Evolutionary conservation across 2,797 vertebrate genomes (phyloP).

Genomic region (Zalophus californianus): DNA sequence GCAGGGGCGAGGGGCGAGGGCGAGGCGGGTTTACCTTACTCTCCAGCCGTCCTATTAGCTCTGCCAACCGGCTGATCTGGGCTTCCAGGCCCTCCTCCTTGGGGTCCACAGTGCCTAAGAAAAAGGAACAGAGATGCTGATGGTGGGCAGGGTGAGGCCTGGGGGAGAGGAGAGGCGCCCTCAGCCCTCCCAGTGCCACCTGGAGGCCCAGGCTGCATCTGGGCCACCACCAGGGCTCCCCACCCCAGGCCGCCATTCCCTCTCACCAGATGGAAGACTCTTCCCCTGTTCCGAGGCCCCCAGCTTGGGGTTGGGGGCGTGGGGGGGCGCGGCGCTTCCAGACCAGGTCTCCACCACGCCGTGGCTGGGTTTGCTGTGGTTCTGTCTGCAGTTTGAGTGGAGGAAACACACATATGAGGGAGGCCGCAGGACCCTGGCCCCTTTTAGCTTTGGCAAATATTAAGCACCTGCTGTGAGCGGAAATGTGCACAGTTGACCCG

Average conservation of each 20-base stretch:
- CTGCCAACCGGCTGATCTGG: slow-evolving; percentile 96
- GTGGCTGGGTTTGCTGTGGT: slow-evolving; percentile 90
- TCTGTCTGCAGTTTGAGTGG: slow-evolving; percentile 87
- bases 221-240: neutral
- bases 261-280: slow-evolving; percentile 91
- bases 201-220: neutral
- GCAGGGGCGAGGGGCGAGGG: neutral
- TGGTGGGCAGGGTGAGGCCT: neutral
- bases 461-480: fast-evolving
- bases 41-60: slow-evolving; percentile 96
- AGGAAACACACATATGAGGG: neutral
- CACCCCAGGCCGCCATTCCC: fast-evolving
- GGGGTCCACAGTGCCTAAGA: slow-evolving; percentile 89
- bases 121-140: neutral
- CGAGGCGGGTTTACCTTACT: slow-evolving; percentile 91
- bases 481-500: fast-evolving
- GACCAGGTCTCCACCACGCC: slow-evolving; percentile 88
- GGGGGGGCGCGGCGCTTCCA: slow-evolving; percentile 89
- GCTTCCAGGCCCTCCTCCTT: slow-evolving; percentile 95
- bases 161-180: fast-evolving
- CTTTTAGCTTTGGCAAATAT: fast-evolving
- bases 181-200: too few relatives aligned
- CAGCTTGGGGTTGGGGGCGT: slow-evolving; percentile 91
- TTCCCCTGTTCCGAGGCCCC: slow-evolving; percentile 90
- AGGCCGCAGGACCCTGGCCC: neutral